Evolutionary conservation across 2,797 vertebrate genomes (phyloP).

Genomic region (Gambelia wislizenii): DNA sequence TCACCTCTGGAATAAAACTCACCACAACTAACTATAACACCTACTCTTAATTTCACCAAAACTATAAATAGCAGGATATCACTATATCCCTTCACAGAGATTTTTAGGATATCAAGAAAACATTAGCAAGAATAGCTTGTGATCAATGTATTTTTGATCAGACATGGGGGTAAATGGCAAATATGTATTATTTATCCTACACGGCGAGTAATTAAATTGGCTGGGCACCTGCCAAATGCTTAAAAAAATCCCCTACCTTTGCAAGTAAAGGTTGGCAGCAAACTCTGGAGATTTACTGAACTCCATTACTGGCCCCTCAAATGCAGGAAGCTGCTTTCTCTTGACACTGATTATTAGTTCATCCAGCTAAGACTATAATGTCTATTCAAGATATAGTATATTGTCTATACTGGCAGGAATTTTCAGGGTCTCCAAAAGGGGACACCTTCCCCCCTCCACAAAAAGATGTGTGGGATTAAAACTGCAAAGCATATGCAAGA

Average conservation of each 20-base stretch:
- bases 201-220: too few species aligned
- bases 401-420: background rate
- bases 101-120: background rate
- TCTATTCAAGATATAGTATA: too few species aligned
- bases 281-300: background rate
- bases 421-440: background rate
- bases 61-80: background rate
- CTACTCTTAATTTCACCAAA: background rate
- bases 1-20: background rate
- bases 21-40: background rate
- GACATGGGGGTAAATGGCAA: background rate
- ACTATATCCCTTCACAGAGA: background rate
- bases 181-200: background rate
- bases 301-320: background rate
- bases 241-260: background rate
- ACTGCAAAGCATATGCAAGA: background rate
- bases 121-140: background rate
- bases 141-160: background rate
- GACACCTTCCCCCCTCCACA: background rate
- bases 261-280: background rate
- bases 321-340: background rate
- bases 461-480: background rate
- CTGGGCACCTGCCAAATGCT: background rate
- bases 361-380: background rate
- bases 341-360: background rate